Conservation (phyloP, 2,888 invertebrate species). For the Andrena hattorfiana region DNA sequence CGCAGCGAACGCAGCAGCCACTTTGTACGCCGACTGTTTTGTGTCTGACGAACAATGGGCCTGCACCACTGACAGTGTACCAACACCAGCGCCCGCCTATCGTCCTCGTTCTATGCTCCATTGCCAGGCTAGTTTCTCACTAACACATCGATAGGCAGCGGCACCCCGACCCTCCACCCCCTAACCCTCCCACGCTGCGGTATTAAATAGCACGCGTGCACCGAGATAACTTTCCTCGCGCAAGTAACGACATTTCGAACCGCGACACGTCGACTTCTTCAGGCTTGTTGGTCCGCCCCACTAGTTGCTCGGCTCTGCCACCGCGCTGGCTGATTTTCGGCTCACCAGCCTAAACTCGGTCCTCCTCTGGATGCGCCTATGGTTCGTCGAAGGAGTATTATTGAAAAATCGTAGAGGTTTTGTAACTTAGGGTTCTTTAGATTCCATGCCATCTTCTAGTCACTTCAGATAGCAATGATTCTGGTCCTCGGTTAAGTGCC, state of each 20-base stretch:
- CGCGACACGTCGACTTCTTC: neutral
- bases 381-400: too few relatives aligned
- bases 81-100: slow-evolving; percentile 53
- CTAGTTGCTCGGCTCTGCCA: slow-evolving; percentile 28
- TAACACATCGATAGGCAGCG: slow-evolving; percentile 35
- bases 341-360: neutral
- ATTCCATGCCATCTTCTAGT: too few relatives aligned
- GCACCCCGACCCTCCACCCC: neutral
- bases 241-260: slow-evolving; percentile 32
- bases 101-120: slow-evolving; percentile 61
- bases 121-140: slow-evolving; percentile 60
- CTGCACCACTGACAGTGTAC: slow-evolving; percentile 79
- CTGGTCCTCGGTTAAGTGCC: too few relatives aligned
- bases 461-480: neutral
- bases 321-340: neutral
- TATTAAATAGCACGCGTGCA: slow-evolving; percentile 57
- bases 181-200: slow-evolving; percentile 40
- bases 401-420: too few relatives aligned
- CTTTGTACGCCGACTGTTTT: slow-evolving; percentile 84
- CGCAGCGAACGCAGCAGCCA: slow-evolving; percentile 80
- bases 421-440: too few relatives aligned
- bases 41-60: slow-evolving; percentile 83
- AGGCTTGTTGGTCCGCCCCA: slow-evolving; percentile 11
- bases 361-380: neutral
- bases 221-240: slow-evolving; percentile 55